Evolutionary conservation across 2,888 invertebrate genomes (phyloP), one percentile per base, ranked within the genome.

Genomic region (Himalopsyche tibetana): DNA sequence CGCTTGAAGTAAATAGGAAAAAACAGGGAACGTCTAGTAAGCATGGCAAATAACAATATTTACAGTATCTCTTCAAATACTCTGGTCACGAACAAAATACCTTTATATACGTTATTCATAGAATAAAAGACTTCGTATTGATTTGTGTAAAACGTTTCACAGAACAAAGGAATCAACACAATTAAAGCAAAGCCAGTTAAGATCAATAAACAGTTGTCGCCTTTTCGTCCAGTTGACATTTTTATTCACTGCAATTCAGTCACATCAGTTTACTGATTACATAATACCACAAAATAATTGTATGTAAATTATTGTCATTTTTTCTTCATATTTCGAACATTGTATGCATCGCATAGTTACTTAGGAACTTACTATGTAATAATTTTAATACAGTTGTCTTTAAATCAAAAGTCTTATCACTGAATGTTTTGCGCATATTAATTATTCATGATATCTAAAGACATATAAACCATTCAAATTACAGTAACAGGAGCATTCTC

Each of bases 41-140:
- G 69, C 36, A 28, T n/a, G 36, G 36, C 74, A 38, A 74, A 36
- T 51, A 74, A 74, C 74, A 74, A 74, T 74, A 74, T 74, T 74
- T 74, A 74, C 74, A 36, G 15, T 38, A 74, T 74, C 74, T 28
- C 74, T 38, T 74, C 74, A 74, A 74, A 28, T 74, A 74, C 74
- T 74, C 74, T 38, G 15, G 74, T 74, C 74, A 74, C 74, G 74
- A 74, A 74, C 38, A 74, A 38, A 11, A 36, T 36, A 74, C 74
- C 74, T 74, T 74, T 74, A 36, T 74, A 74, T 36, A 28, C 63
- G 63, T 28, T 63, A 63, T 63, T 63, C 63, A 63, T 63, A 63
- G 36, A 19, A 36, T 51, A 51, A 74, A 74, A 74, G 12, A 38
- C 36, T 36, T 74, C 38, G 74, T 74, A 74, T 74, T 74, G 74